Percentiles rank a stretch among this genome's conserved stretches.
phyloP scores from a whole-genome alignment of 2,888 invertebrate genomes.

The Seladonia tumulorum region DNA sequence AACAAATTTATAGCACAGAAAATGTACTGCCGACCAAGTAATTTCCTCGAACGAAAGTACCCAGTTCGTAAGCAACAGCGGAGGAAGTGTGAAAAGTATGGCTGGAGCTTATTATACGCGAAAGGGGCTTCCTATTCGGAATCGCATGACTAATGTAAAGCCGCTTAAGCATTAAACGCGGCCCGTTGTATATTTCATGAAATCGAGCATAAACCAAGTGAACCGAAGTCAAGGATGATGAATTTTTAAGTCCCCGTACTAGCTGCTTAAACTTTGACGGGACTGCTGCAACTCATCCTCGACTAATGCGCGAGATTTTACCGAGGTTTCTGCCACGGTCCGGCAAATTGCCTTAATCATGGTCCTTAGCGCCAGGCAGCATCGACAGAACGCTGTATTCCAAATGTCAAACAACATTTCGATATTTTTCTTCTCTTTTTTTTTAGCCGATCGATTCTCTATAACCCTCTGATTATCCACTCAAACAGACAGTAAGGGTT shows the following conservation, averaged over 20 bases:
- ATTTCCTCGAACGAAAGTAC: neutral
- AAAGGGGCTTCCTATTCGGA: neutral
- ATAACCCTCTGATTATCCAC: neutral
- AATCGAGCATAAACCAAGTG: neutral
- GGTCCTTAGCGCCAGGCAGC: neutral
- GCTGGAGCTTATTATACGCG: neutral
- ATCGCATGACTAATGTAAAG: neutral
- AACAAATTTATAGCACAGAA: neutral
- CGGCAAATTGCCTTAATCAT: neutral
- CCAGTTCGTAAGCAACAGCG: neutral
- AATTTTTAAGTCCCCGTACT: neutral
- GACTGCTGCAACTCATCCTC: neutral
- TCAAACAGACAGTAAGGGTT: neutral
- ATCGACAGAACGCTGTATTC: neutral
- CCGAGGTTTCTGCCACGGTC: neutral
- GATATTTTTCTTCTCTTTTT: too few relatives aligned
- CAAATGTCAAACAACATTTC: neutral
- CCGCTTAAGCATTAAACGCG: neutral
- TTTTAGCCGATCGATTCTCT: neutral
- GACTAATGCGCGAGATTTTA: neutral
- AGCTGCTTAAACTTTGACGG: neutral
- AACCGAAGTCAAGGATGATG: neutral
- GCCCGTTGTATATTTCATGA: neutral
- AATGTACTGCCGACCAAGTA: neutral
- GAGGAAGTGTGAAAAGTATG: neutral